Evolutionary conservation across 1,140 invertebrate species (phyloP).

Genomic region (Contarinia nasturtii): DNA sequence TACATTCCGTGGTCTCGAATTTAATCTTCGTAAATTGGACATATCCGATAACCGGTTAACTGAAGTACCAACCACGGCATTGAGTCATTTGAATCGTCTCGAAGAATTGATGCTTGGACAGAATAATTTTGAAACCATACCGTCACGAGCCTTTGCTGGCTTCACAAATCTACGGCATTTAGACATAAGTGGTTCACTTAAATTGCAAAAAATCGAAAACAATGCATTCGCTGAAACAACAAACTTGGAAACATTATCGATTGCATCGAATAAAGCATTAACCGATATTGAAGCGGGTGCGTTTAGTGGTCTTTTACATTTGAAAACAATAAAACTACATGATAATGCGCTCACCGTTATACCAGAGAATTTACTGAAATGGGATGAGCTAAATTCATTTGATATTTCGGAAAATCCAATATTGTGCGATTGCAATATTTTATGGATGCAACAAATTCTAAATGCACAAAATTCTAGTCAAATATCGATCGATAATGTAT

Average conservation of each 20-base stretch:
- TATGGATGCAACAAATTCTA: constrained; percentile 54
- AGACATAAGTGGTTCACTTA: constrained; percentile 51
- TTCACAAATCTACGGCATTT: constrained; percentile 47
- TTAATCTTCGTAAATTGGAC: constrained; percentile 40
- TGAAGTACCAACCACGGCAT: constrained; percentile 46
- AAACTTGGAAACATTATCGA: constrained; percentile 51
- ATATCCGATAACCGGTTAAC: constrained; percentile 54
- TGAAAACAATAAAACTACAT: constrained; percentile 45
- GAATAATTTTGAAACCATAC: constrained; percentile 45
- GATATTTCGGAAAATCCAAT: constrained; percentile 61
- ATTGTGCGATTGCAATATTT: constrained; percentile 48
- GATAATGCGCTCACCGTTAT: constrained; percentile 53
- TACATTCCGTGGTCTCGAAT: constrained; percentile 50
- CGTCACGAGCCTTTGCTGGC: constrained; percentile 47
- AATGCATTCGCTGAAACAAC: constrained; percentile 54
- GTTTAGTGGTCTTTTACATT: constrained; percentile 47
- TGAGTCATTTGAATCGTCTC: constrained; percentile 40
- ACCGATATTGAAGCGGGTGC: constrained; percentile 45
- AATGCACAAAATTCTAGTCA: constrained; percentile 37
- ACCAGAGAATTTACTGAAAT: constrained; percentile 47
- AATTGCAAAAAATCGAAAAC: constrained; percentile 41
- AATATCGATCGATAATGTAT: constrained; percentile 33
- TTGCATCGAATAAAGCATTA: constrained; percentile 51
- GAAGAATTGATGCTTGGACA: constrained; percentile 62
- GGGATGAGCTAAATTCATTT: constrained; percentile 45